Percentiles rank a stretch among this genome's conserved stretches.
phyloP scores from a whole-genome alignment of 2,797 vertebrate species.

The Molossus alvarezi region DNA sequence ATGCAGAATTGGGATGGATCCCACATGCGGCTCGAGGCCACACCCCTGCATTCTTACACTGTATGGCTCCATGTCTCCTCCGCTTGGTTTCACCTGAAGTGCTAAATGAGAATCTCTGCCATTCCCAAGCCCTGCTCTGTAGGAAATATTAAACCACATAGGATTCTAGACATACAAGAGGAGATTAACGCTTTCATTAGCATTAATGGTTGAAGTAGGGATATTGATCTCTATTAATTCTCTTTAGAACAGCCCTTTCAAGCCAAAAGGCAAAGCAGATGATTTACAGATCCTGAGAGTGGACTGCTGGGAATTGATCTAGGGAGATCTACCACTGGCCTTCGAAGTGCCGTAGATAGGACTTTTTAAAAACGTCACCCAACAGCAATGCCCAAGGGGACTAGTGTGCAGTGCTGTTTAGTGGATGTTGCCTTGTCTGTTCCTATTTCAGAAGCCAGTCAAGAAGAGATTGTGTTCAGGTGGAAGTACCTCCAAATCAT shows the following conservation, averaged over 20 bases:
- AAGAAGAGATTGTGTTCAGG: neutral
- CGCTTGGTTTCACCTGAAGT: neutral
- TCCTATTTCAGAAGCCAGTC: neutral
- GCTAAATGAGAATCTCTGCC: neutral
- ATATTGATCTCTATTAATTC: conserved; percentile 53
- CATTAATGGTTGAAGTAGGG: conserved; percentile 4
- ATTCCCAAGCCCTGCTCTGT: neutral
- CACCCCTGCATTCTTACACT: neutral
- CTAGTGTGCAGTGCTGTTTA: rapidly evolving
- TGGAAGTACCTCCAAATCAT: neutral
- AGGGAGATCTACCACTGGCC: neutral
- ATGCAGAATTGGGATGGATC: neutral
- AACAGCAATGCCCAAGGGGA: neutral
- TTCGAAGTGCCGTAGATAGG: neutral
- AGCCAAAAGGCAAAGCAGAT: conserved; percentile 48
- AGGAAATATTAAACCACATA: conserved; percentile 13
- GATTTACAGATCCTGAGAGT: neutral
- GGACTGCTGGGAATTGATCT: neutral
- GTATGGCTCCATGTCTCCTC: neutral
- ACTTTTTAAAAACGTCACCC: neutral
- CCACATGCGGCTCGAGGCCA: rapidly evolving
- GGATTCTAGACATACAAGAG: neutral
- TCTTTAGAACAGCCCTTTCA: conserved; percentile 36
- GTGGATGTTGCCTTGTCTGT: neutral
- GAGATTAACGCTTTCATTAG: conserved; percentile 49